phyloP scores from a whole-genome alignment of 2,888 invertebrate species.

The Octonoba sinensis region DNA sequence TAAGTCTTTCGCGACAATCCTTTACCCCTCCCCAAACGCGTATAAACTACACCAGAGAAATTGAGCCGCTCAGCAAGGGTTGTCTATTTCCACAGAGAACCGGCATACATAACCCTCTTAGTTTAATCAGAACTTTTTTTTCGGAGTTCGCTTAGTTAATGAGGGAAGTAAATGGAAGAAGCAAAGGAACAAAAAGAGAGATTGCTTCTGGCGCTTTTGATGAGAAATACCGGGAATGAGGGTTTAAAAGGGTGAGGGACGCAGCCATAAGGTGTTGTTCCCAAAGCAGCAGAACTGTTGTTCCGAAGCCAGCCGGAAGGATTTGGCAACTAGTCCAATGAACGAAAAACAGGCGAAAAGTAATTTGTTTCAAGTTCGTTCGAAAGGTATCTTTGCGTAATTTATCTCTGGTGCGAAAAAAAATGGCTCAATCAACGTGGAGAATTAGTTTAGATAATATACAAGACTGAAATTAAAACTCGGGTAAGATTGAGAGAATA shows the following conservation, averaged over 20 bases:
- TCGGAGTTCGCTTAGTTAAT: constrained; percentile 45
- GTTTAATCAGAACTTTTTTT: constrained; percentile 48
- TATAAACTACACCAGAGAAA: too few species aligned
- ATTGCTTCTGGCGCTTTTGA: constrained; percentile 21
- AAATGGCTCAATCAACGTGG: too few species aligned
- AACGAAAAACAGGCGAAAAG: too few species aligned
- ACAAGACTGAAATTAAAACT: too few species aligned
- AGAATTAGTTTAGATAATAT: too few species aligned
- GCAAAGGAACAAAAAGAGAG: constrained; percentile 8
- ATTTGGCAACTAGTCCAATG: too few species aligned
- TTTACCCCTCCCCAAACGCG: constrained; percentile 22
- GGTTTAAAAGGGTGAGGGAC: constrained; percentile 20
- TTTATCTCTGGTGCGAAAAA: too few species aligned
- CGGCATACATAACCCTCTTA: constrained; percentile 4
- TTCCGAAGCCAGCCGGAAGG: too few species aligned
- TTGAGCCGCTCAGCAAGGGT: too few species aligned
- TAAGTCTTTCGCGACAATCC: constrained; percentile 34
- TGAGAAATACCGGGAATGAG: constrained; percentile 26
- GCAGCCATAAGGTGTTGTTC: constrained; percentile 22
- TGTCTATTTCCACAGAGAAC: constrained; percentile 38
- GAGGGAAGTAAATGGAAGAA: constrained; percentile 22
- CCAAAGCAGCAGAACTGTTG: constrained; percentile 3
- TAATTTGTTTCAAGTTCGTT: too few species aligned
- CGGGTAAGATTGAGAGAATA: too few species aligned
- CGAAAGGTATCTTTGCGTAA: too few species aligned